These are phyloP conservation scores for Bombylius major DNA, from an alignment of 2,888 invertebrate genomes.

Conservation along the genomic window DNA sequence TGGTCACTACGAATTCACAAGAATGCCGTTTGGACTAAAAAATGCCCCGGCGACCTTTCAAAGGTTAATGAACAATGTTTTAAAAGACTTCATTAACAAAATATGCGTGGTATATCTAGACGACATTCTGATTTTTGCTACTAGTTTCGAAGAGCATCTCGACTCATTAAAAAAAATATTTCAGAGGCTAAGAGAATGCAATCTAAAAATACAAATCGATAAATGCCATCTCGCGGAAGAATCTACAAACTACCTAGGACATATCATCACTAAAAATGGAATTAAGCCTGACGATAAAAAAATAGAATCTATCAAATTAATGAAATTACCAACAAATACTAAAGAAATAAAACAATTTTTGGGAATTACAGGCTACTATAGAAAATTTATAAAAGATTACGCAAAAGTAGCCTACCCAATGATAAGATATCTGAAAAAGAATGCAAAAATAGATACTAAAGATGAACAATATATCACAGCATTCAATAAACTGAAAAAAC, in stretches of 20 bases:
- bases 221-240: neutral
- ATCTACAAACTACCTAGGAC: slow-evolving; percentile 16
- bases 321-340: slow-evolving; percentile 1
- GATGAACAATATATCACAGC: too few relatives aligned
- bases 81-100: too few relatives aligned
- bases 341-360: slow-evolving; percentile 9
- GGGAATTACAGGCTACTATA: slow-evolving; percentile 10
- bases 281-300: slow-evolving; percentile 21
- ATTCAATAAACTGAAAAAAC: too few relatives aligned
- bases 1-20: neutral
- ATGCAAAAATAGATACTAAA: neutral
- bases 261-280: slow-evolving; percentile 18
- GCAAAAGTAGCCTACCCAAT: slow-evolving; percentile 8
- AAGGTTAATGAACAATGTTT: too few relatives aligned
- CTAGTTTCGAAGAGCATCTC: slow-evolving; percentile 1
- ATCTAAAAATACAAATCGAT: slow-evolving; percentile 3
- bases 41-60: too few relatives aligned
- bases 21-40: neutral
- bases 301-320: slow-evolving; percentile 10
- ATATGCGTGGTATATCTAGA: neutral
- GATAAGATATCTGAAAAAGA: slow-evolving; percentile 12
- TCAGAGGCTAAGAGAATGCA: neutral
- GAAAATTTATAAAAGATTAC: slow-evolving; percentile 9
- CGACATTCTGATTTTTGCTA: slow-evolving; percentile 1
- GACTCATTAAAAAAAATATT: neutral